Base-by-base conservation (phyloP, 1,140 invertebrate genomes). In the Drosophila persimilis region DNA sequence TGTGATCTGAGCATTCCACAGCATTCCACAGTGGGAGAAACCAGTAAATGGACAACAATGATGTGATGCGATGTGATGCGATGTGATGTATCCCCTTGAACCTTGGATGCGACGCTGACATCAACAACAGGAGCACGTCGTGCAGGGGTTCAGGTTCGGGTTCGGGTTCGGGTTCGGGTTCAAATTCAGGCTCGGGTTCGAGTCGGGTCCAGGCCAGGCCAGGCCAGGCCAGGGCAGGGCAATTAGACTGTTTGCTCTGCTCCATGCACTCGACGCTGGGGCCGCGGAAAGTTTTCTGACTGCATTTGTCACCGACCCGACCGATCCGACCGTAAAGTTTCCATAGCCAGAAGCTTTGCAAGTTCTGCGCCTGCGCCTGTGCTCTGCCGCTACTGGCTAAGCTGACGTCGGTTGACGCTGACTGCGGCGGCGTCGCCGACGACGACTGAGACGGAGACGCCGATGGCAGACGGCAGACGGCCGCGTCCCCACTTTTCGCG, bases 401-500 rank as follows among this genome's bases (percentile, higher is more conserved):
- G 31, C 11, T 39, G 35, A 39, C 70, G 17, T 17, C 1, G 17
- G 17, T 17, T 17, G 17, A 17, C 17, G 17, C 17, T 17, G 17
- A 17, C 17, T 17, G 17, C 17, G 41, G 45, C 45, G 11, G 39
- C 45, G 72, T 24, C 45, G 24, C 20, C 46, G 44, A 45, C 58
- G 53, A n/a, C 6, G 51, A 26, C 31, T 50, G 58, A 7, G 22
- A 67, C 53, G 41, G 11, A 39, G 35, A 39, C 11, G 35, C 35
- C 35, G 35, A 39, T 39, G 35, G 35, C 35, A 53, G 63, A 55
- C 70, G 26, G 63, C 43, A 53, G 63, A 55, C 70, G 26, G 63
- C 46, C 43, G 65, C 69, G 81, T 69, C 83, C 81, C 31, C 80
- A 64, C 74, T 60, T 53, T 69, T 73, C 66, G 63, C 66, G 75